phyloP scores from a whole-genome alignment of 2,888 invertebrate species.

The Coelinius sp. region DNA sequence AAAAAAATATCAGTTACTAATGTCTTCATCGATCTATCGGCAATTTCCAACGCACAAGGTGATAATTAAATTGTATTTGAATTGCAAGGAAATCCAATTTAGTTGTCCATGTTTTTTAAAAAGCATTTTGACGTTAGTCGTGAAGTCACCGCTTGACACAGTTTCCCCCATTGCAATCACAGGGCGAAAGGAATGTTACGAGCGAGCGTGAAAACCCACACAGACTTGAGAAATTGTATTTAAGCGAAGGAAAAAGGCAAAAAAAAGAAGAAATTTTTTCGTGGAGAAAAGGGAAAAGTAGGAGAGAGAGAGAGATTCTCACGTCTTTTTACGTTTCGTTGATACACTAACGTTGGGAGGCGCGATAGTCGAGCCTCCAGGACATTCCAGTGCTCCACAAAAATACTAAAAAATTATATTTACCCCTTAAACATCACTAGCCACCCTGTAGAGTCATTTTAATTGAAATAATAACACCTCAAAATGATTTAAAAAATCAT shows the following conservation, averaged over 20 bases:
- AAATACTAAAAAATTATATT: not conserved
- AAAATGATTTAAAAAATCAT: no score
- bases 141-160: conserved; percentile 52
- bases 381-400: not conserved
- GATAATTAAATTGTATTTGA: not conserved
- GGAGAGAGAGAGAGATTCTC: conserved; percentile 9
- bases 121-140: not conserved
- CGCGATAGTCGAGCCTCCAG: conserved; percentile 20
- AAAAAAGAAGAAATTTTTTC: conserved; percentile 9
- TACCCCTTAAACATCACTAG: not conserved
- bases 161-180: conserved; percentile 45
- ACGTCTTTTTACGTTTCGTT: not conserved
- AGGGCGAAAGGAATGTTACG: conserved; percentile 65
- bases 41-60: not conserved
- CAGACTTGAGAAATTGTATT: conserved; percentile 23
- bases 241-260: no score
- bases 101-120: not conserved
- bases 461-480: no score
- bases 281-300: conserved; percentile 1
- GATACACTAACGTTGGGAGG: conserved; percentile 14
- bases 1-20: not conserved
- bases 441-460: not conserved
- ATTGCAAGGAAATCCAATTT: not conserved
- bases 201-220: conserved; percentile 41
- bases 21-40: not conserved